These are phyloP conservation scores for Bothrops jararaca DNA, from an alignment of 2,113 vertebrate species.

Conservation along the genomic window DNA sequence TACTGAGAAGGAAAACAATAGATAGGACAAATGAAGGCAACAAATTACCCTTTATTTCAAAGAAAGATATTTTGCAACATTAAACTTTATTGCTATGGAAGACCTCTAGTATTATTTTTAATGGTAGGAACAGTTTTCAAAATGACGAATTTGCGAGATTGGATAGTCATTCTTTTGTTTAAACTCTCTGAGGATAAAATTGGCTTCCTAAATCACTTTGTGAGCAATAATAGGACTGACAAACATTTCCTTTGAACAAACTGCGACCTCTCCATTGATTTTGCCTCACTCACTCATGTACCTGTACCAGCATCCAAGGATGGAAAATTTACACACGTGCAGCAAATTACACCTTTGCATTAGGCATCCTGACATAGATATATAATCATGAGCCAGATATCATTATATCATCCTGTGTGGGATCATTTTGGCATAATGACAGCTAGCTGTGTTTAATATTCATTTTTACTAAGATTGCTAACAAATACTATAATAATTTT, in stretches of 20 bases:
- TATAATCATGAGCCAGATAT: not conserved
- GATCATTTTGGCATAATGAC: not conserved
- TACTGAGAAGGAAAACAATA: constrained; percentile 22
- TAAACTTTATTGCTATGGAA: constrained; percentile 40
- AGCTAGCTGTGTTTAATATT: not conserved
- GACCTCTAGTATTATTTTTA: not conserved
- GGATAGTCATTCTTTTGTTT: not conserved
- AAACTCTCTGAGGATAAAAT: constrained; percentile 15
- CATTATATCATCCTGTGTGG: not conserved
- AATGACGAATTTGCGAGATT: constrained; percentile 9
- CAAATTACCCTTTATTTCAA: constrained; percentile 6
- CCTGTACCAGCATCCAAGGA: not conserved
- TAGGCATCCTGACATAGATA: not conserved
- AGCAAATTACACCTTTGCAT: not conserved
- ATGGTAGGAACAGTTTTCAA: constrained; percentile 10
- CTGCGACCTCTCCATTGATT: not conserved
- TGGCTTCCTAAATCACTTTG: not conserved
- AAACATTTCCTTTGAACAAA: not conserved
- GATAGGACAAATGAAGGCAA: constrained; percentile 41
- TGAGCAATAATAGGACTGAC: not conserved
- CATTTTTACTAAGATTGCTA: not conserved
- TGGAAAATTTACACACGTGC: not conserved
- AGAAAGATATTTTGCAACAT: constrained; percentile 31
- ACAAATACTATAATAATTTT: not conserved
- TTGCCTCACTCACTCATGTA: not conserved